Evolutionary conservation across 1,140 invertebrate species (phyloP), one percentile per base, ranked within the genome.

Genomic region (Cydia fagiglandana): DNA sequence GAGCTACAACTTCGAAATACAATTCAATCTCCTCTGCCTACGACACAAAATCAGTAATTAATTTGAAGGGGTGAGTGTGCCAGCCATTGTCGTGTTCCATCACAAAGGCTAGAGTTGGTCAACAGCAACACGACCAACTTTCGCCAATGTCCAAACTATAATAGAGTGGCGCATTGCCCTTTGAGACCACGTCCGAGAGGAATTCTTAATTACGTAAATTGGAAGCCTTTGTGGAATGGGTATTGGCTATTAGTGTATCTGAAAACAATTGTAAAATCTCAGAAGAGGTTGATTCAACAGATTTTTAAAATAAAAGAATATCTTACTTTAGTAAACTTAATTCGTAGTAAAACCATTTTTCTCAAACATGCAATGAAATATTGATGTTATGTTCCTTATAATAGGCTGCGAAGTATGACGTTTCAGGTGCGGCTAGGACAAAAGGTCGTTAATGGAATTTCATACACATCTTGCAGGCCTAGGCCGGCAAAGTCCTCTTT

Each of bases 91-190:
- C 17, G 53, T 61, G 53, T 20, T 61, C 17, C 56, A 2, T 24
- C 56, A 61, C 56, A 61, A 61, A 61, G 56, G 53, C 15, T n/a
- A 13, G 56, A 61, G 20, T 61, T 61, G 56, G 56, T 61, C 56
- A 61, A 61, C 56, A 61, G 20, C 56, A 61, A 61, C 56, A 61
- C 56, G 20, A 3, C 56, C 56, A 61, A 61, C 56, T 61, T 61
- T 61, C 53, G 53, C 13, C 56, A 61, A 61, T 61, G 56, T 24
- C 56, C 17, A 12, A 61, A 61, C 56, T 61, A 61, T 61, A 61
- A 61, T 24, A n/a, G 20, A 61, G 56, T 61, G 56, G 53, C n/a
- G n/a, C 20, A 7, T 61, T 61, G 56, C 56, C 56, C 56, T 61
- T 61, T 24, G 56, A 61, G 56, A 61, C 20, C 10, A 15, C 15